These are phyloP conservation scores for Perizoma flavofasciatum DNA, from an alignment of 2,888 invertebrate species.

Conservation along the genomic window DNA sequence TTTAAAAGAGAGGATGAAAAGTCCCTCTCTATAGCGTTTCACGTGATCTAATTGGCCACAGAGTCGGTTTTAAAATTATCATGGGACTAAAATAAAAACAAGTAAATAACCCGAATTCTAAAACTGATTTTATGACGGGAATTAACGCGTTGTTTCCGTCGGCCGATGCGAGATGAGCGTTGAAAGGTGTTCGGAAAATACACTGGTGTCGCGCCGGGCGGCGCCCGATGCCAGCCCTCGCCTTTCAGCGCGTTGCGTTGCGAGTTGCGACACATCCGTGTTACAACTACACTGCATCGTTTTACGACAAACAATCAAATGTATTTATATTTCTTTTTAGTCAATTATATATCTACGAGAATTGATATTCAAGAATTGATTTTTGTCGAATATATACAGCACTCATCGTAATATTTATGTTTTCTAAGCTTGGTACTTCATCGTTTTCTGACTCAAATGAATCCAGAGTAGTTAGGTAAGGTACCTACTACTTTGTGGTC, in stretches of 20 bases:
- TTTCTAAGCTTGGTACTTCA: no score
- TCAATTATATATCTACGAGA: not conserved
- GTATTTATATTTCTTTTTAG: conserved; percentile 22
- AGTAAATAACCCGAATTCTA: conserved; percentile 84
- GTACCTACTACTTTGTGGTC: no score
- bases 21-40: conserved; percentile 55
- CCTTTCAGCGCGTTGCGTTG: conserved; percentile 62
- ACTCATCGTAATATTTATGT: no score
- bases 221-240: conserved; percentile 47
- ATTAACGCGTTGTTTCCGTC: conserved; percentile 84
- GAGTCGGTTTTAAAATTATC: conserved; percentile 79
- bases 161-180: conserved; percentile 81
- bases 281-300: conserved; percentile 32
- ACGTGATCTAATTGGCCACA: conserved; percentile 79
- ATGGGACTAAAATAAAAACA: conserved; percentile 82
- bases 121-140: conserved; percentile 84
- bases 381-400: no score
- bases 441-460: no score
- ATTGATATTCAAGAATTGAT: no score
- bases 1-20: conserved; percentile 23
- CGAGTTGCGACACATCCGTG: conserved; percentile 57
- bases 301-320: conserved; percentile 27
- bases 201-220: conserved; percentile 57
- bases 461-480: no score
- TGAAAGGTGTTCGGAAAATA: conserved; percentile 82